Percentiles rank a stretch among this genome's conserved stretches.
Conservation (phyloP, 2,888 invertebrate genomes). For the Morpho helenor region DNA sequence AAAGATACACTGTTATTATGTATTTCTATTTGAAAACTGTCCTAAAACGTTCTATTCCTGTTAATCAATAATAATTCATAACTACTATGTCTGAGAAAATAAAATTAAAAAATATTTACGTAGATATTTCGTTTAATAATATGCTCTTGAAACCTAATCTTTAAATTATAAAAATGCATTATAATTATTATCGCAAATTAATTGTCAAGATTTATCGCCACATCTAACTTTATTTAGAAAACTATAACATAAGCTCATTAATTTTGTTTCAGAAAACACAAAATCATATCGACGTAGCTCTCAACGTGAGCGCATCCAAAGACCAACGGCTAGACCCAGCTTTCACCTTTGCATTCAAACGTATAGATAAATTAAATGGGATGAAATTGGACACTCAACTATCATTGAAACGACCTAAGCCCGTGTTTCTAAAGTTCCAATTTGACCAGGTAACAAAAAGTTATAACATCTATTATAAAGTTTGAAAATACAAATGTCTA, state of each 20-base stretch:
- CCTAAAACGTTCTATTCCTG: too few species aligned
- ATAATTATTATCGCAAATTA: too few species aligned
- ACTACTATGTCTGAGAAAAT: too few species aligned
- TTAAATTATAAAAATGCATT: too few species aligned
- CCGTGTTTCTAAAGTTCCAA: slow-evolving; percentile 83
- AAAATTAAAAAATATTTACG: too few species aligned
- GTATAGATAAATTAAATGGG: slow-evolving; percentile 81
- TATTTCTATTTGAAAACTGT: too few species aligned
- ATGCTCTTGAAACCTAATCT: too few species aligned
- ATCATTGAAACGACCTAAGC: slow-evolving; percentile 80
- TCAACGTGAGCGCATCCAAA: slow-evolving; percentile 84
- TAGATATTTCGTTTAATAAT: too few species aligned
- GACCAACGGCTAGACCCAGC: slow-evolving; percentile 80
- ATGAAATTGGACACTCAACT: slow-evolving; percentile 81
- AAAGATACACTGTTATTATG: too few species aligned
- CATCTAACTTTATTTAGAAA: too few species aligned
- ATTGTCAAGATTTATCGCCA: too few species aligned
- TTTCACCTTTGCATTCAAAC: slow-evolving; percentile 80
- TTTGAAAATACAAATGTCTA: neutral
- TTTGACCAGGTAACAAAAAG: slow-evolving; percentile 54
- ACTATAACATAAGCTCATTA: neutral
- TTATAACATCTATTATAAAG: neutral
- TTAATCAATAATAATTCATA: too few species aligned
- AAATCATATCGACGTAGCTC: slow-evolving; percentile 84
- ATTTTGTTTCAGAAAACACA: slow-evolving; percentile 79